Evolutionary conservation across 2,888 invertebrate genomes (phyloP).

Genomic region (Dicycla oo): DNA sequence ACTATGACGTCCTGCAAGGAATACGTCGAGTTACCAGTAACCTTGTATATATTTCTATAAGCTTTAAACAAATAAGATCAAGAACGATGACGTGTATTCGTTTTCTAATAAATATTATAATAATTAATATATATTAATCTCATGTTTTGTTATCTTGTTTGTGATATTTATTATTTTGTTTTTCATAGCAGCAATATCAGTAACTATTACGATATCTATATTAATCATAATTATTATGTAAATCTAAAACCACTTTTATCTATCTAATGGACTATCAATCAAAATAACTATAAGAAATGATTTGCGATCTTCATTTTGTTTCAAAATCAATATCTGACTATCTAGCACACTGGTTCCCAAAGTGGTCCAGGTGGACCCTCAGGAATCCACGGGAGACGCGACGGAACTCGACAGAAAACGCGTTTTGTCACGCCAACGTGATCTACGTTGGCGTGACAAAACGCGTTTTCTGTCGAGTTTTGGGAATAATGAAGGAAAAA

Average conservation of each 20-base stretch:
- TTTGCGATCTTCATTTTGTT: neutral
- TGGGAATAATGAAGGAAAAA: too few relatives aligned
- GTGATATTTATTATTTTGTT: slow-evolving; percentile 30
- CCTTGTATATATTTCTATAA: slow-evolving; percentile 1
- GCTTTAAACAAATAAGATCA: slow-evolving; percentile 24
- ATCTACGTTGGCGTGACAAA: too few relatives aligned
- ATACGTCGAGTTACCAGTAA: too few relatives aligned
- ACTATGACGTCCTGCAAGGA: too few relatives aligned
- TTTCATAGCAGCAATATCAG: slow-evolving; percentile 14
- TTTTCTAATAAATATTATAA: slow-evolving; percentile 11
- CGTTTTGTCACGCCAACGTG: too few relatives aligned
- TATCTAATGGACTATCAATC: neutral
- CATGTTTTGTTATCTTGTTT: slow-evolving; percentile 28
- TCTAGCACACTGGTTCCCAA: too few relatives aligned
- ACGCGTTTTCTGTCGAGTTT: too few relatives aligned
- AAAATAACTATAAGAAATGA: neutral
- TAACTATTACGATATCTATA: neutral
- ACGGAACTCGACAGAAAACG: too few relatives aligned
- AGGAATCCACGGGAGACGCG: too few relatives aligned
- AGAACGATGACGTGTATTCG: slow-evolving; percentile 19
- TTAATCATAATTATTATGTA: slow-evolving; percentile 6
- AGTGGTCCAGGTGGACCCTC: too few relatives aligned
- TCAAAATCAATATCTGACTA: neutral
- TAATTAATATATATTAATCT: slow-evolving; percentile 24
- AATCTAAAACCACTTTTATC: slow-evolving; percentile 10